Base-by-base conservation (phyloP, 2,888 invertebrate species). In the Perizoma flavofasciatum region DNA sequence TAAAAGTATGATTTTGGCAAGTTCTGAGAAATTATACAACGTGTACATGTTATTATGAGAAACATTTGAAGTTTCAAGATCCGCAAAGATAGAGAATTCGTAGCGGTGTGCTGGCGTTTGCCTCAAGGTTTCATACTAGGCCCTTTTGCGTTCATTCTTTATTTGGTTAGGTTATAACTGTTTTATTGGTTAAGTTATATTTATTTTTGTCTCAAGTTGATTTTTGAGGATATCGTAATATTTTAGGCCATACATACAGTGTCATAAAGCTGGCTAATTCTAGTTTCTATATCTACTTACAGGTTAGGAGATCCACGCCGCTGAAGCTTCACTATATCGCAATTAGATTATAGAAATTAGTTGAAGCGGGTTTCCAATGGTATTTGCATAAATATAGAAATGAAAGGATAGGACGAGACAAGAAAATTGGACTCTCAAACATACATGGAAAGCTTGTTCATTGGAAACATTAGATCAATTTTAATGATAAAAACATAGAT, bases 281-380 rank as follows among this genome's bases (percentile, higher is more conserved):
- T 63, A 71, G 67, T 67, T 34, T 45, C 60, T 66, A 66, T 40
- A 45, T 61, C 63, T 71, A 73, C 68, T 70, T 66, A 70, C 70
- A 34, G 53, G 59, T 70, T 68, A 71, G 64, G 40, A 45, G 68
- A 45, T 61, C 58, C 64, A 64, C 55, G 34, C 59, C 44, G 59
- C 55, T 57, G 62, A 69, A 67, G 69, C 69, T 66, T 39, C 55
- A 44, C 56, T 65, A 61, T 40, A 22, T 51, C 51, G 54, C 55
- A 43, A n/a, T 54, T 33, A 41, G 51, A 50, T 59, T 47, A 58
- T 49, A 55, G 35, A 33, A 44, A 45, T 63, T 59, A 61, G 52
- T 55, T 43, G 37, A 59, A 63, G 63, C 63, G 51, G 49, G 60
- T 53, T 63, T 59, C 61, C 66, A 65, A 63, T 63, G 65, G 58